Base-by-base conservation (phyloP, 30 jellyfish, hydroid and myxozoan genomes). In the Aurelia sp. region DNA sequence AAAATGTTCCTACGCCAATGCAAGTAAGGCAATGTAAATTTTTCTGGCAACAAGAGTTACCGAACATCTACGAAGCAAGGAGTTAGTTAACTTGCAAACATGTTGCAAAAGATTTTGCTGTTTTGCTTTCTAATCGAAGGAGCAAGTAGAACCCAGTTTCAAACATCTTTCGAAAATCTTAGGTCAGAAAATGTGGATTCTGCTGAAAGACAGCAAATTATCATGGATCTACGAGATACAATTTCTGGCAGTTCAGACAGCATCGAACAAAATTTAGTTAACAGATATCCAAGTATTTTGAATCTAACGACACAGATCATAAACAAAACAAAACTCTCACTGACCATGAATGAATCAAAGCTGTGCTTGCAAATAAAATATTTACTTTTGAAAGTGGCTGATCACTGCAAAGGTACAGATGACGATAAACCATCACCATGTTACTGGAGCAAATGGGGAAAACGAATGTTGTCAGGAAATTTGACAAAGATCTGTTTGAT, bases 231-330 rank as follows among this genome's bases (percentile, higher is more conserved):
- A 44, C 57, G 74, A 27, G 33, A 57, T 0, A 75, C 86, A 8
- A 24, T 74, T 11, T 51, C 58, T 55, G 86, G 61, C 38, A 74
- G 62, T 53, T 13, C 57, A 10, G 74, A 57, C 4, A 31, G 13
- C 4, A 35, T 55, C 31, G 81, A 80, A 21, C 41, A 9, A 22
- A 75, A 44, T 19, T 15, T 80, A 20, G 24, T 69, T 41, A 4
- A 8, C 21, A 80, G 90, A 12, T 80, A 80, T 62, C 90, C 90
- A 40, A 57, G n/a, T 8, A 15, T 80, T 60, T 53, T 80, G 12
- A 48, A 22, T 62, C 27, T 80, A 13, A 69, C 82, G 67, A 48
- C 61, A 10, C 53, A 24, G 72, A 19, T 80, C 22, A 24, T 50
- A 1, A 80, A 66, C 4, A 50, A 20, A 41, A 16, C 60, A 16